phyloP scores from a whole-genome alignment of 2,113 vertebrate species.

The Neolamprologus kungweensis region DNA sequence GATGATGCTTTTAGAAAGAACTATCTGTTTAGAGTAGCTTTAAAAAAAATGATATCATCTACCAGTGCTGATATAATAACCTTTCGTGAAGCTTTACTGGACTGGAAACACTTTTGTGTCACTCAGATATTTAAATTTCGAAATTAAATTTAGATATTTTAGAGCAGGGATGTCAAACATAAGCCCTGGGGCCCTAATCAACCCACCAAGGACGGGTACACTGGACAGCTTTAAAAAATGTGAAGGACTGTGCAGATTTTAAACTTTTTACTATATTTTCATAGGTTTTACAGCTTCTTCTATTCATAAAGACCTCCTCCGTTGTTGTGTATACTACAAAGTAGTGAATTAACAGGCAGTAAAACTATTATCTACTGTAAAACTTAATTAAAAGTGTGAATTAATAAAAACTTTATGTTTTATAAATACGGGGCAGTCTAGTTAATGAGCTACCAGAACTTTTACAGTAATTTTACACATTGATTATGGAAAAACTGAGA shows the following conservation, averaged over 20 bases:
- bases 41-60: background rate
- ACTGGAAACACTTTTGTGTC: background rate
- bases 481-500: background rate
- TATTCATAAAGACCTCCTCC: background rate
- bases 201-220: fast-evolving
- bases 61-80: background rate
- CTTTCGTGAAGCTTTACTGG: background rate
- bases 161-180: background rate
- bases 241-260: background rate
- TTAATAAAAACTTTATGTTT: background rate
- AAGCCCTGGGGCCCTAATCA: background rate
- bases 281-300: background rate
- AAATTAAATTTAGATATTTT: background rate
- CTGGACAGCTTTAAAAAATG: background rate
- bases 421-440: background rate
- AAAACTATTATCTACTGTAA: background rate
- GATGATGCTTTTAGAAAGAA: background rate
- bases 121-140: background rate
- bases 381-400: background rate
- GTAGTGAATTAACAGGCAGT: background rate
- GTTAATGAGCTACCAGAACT: background rate
- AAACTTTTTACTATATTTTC: background rate
- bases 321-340: background rate
- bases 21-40: background rate
- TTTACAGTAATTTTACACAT: background rate